phyloP scores from a whole-genome alignment of 2,113 vertebrate species.

The Progne subis region DNA sequence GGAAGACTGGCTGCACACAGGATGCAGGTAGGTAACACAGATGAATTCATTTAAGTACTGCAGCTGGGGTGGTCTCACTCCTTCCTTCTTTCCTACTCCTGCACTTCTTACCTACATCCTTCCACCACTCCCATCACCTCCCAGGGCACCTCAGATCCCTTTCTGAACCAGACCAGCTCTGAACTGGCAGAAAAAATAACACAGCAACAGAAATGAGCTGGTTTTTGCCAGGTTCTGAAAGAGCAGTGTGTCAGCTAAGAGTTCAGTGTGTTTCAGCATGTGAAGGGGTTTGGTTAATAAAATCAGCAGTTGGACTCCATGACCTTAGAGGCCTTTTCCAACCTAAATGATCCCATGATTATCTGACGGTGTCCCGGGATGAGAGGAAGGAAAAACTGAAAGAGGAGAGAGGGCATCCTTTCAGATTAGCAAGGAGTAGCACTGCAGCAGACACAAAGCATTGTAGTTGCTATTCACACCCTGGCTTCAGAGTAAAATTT shows the following conservation, averaged over 20 bases:
- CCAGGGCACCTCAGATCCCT: not conserved
- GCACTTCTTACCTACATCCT: not conserved
- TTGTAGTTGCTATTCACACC: not conserved
- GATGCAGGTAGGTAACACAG: not conserved
- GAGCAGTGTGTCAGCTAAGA: not conserved
- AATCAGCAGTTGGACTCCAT: rapidly evolving
- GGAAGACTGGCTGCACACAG: not conserved
- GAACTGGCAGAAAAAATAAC: not conserved
- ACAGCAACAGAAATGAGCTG: not conserved
- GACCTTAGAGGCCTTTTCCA: not conserved
- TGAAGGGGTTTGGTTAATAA: not conserved
- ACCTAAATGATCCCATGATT: not conserved
- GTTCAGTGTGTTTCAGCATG: rapidly evolving
- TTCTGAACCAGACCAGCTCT: not conserved
- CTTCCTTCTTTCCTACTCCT: not conserved
- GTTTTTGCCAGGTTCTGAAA: not conserved
- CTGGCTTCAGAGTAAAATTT: conserved; percentile 7
- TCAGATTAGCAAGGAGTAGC: not conserved
- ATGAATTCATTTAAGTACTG: not conserved
- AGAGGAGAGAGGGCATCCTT: not conserved
- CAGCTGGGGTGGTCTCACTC: not conserved
- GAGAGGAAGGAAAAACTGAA: not conserved
- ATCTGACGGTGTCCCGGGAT: not conserved
- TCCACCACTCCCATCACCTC: not conserved
- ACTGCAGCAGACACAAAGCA: not conserved